phyloP scores from a whole-genome alignment of 2,113 vertebrate species.

The Polyodon spathula region DNA sequence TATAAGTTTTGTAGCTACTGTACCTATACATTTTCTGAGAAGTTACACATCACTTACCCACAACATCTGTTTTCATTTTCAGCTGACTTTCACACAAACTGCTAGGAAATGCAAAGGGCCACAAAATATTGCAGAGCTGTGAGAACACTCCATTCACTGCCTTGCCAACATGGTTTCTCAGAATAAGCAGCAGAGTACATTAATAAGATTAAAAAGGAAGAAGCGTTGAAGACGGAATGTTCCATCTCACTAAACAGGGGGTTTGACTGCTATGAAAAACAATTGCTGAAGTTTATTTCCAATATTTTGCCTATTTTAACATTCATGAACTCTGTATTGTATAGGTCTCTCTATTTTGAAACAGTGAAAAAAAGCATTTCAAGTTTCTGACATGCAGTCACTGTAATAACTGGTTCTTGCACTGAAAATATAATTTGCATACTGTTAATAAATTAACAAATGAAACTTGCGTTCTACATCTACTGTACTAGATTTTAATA shows the following conservation, averaged over 20 bases:
- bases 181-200: slow-evolving; percentile 50
- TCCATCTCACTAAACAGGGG: slow-evolving; percentile 55
- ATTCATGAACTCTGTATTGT: no score
- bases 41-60: slow-evolving; percentile 50
- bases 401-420: no score
- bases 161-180: slow-evolving; percentile 40
- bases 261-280: slow-evolving; percentile 6
- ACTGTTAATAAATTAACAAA: no score
- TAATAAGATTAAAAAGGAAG: slow-evolving; percentile 68
- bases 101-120: slow-evolving; percentile 28
- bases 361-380: no score
- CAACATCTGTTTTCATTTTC: slow-evolving; percentile 64
- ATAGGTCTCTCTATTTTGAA: no score
- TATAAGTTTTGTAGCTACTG: not conserved
- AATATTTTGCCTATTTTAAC: no score
- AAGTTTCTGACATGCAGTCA: no score
- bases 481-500: no score
- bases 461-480: no score
- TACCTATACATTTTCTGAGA: not conserved
- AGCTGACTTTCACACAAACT: slow-evolving; percentile 54
- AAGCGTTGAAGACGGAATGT: slow-evolving; percentile 56
- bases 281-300: no score
- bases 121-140: not conserved
- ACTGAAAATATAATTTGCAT: no score
- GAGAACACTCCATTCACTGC: slow-evolving; percentile 22